Base-by-base conservation (phyloP, 1,140 invertebrate genomes). In the Zaprionus davidi region DNA sequence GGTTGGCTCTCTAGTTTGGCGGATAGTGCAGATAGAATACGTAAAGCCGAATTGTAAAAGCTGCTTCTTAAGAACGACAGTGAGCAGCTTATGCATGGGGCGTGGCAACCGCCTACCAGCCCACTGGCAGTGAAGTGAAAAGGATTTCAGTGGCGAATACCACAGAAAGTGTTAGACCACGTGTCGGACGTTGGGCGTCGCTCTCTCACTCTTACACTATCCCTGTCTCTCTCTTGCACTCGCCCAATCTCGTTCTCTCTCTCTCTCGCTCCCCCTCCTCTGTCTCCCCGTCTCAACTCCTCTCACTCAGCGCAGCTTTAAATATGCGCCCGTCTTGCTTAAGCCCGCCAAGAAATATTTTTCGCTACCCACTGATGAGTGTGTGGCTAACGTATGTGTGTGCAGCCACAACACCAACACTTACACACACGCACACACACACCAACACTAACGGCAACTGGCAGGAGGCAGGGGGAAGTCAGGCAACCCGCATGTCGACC, bases 281-380 rank as follows among this genome's bases (percentile, higher is more conserved):
- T 5, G 0, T 13, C 38, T 41, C 38, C 1, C 38, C 1, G 24
- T 24, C 24, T 24, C 24, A 24, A 24, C 22, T 22, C 22, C 36
- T 13, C 13, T 17, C 2, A 2, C n/a, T 1, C 5, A 22, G 20
- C 20, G 22, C 28, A 28, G 79, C 76, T 81, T 90, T 78, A 90
- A 90, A 82, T 86, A 90, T 90, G 86, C 78, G 68, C 71, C 78
- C 85, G 81, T 84, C 81, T 83, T 63, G 63, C 67, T 76, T 86
- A 90, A 90, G 87, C 86, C 86, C 82, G 90, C 80, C 75, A 90
- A 83, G 86, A 90, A 90, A 90, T 90, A 90, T 90, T 69, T 74
- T 79, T 44, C 71, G 58, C 58, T 70, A 49, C 41, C 57, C 59
- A 51, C 72, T 75, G 72, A 75, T 75, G 72, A 75, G 71, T 73